These are phyloP conservation scores for Eurypyga helias DNA, from an alignment of 2,113 vertebrate genomes.

Conservation along the genomic window DNA sequence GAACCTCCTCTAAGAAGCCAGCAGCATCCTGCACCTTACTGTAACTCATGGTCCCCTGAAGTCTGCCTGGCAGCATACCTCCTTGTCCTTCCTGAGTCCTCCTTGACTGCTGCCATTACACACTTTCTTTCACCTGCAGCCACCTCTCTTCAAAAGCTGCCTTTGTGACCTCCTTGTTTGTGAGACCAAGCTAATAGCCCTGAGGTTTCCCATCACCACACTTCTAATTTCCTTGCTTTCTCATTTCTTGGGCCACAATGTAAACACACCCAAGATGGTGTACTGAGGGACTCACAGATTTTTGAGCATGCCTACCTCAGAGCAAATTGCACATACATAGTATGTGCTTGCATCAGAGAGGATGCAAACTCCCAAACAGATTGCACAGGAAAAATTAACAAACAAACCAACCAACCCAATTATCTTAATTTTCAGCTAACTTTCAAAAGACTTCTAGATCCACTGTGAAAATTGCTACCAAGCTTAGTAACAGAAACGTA, in stretches of 20 bases:
- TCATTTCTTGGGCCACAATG: neutral
- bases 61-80: fast-evolving
- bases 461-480: neutral
- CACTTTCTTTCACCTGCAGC: neutral
- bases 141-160: neutral
- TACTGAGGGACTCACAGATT: fast-evolving
- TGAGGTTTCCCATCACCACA: neutral
- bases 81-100: neutral
- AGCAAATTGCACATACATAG: fast-evolving
- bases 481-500: neutral
- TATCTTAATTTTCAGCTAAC: neutral
- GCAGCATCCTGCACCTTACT: neutral
- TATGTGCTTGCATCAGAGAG: neutral
- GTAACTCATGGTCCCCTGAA: neutral
- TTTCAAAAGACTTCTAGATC: neutral
- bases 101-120: neutral
- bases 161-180: fast-evolving
- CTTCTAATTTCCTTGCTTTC: neutral
- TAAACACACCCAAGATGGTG: fast-evolving
- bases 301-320: neutral
- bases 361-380: neutral
- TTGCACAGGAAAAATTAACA: neutral
- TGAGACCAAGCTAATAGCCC: neutral
- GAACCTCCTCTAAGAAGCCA: neutral
- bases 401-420: neutral